Evolutionary conservation across 1,140 invertebrate genomes (phyloP).

Genomic region (Procambarus clarkii): DNA sequence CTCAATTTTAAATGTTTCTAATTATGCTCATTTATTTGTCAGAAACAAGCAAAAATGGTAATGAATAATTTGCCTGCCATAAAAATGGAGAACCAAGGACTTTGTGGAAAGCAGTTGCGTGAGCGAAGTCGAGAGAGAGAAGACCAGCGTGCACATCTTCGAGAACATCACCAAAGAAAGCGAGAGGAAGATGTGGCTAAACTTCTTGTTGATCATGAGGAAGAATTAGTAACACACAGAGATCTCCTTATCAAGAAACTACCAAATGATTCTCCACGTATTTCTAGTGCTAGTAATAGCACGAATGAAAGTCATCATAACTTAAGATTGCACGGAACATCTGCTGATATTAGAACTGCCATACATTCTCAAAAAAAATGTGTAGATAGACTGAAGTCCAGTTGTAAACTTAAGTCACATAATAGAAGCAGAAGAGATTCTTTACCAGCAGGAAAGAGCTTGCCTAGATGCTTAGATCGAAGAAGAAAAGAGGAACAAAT

Average conservation of each 20-base stretch:
- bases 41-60: background rate
- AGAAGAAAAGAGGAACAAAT: background rate
- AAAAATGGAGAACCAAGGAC: conserved; percentile 2
- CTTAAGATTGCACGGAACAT: background rate
- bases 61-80: background rate
- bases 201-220: conserved; percentile 26
- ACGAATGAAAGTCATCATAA: background rate
- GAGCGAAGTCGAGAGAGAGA: conserved; percentile 10
- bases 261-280: background rate
- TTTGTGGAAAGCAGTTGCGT: conserved; percentile 12
- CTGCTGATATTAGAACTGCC: background rate
- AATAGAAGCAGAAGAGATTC: too few relatives aligned
- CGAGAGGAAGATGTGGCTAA: conserved; percentile 18
- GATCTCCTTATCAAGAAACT: background rate
- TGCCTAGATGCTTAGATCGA: background rate
- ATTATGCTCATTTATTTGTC: background rate
- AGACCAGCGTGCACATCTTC: background rate
- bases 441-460: background rate
- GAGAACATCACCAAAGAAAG: conserved; percentile 9
- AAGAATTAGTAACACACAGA: background rate
- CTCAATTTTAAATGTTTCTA: background rate
- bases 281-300: background rate
- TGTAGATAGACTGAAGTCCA: background rate
- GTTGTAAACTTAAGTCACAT: background rate
- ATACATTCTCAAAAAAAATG: background rate